Evolutionary conservation across 2,113 vertebrate species (phyloP).

Genomic region (Gymnogyps californianus): DNA sequence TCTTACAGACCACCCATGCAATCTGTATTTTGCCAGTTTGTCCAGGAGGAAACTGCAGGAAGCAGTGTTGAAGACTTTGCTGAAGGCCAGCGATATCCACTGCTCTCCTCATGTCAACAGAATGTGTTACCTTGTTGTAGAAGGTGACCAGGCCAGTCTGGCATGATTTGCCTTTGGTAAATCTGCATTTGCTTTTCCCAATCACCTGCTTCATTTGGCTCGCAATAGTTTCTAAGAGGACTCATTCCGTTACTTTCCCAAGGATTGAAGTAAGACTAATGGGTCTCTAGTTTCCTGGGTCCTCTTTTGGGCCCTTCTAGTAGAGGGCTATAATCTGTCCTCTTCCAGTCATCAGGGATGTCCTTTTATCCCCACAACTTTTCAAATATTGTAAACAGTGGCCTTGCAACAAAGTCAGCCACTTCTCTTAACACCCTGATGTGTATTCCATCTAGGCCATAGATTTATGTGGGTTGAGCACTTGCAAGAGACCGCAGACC

Average conservation of each 20-base stretch:
- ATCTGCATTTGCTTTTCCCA: background rate
- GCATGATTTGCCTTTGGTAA: background rate
- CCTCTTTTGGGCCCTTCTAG: background rate
- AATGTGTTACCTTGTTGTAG: background rate
- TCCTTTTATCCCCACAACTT: background rate
- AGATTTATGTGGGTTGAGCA: background rate
- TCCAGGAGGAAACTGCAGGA: background rate
- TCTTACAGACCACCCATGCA: background rate
- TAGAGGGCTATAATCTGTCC: background rate
- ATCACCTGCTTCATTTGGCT: background rate
- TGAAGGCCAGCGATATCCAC: background rate
- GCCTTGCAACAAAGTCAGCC: background rate
- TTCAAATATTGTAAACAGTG: background rate
- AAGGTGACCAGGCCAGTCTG: background rate
- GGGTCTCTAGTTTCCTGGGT: background rate
- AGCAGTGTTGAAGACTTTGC: background rate
- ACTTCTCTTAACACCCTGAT: background rate
- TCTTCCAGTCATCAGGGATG: background rate
- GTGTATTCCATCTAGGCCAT: background rate
- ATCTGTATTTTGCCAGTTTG: background rate
- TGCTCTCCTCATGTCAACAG: background rate
- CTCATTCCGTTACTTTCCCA: background rate
- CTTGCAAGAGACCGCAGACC: background rate
- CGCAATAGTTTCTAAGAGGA: background rate
- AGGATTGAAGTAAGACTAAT: background rate